phyloP scores from a whole-genome alignment of 2,888 invertebrate genomes.

The Julus scanicus region DNA sequence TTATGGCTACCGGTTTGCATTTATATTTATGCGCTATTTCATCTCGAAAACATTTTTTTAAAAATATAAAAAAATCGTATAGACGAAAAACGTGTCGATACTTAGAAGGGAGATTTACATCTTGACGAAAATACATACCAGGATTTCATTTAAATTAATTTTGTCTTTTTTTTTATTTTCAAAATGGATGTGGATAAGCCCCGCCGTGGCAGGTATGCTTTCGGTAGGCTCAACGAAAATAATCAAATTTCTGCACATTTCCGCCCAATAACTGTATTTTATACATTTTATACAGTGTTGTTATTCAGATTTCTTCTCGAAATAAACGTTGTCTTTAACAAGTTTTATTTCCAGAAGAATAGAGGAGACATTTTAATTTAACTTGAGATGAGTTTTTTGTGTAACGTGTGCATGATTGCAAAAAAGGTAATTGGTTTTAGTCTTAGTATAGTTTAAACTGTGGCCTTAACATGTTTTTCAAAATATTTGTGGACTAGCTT shows the following conservation, averaged over 20 bases:
- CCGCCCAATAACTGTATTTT: neutral
- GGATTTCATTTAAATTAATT: constrained; percentile 42
- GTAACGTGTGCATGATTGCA: too few relatives aligned
- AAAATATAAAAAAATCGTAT: neutral
- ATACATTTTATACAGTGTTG: neutral
- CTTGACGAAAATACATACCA: neutral
- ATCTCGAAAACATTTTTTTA: constrained; percentile 13
- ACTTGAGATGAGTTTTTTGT: too few relatives aligned
- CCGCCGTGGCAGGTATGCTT: neutral
- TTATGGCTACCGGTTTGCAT: constrained; percentile 34
- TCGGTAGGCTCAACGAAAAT: neutral
- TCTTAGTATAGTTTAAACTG: too few relatives aligned
- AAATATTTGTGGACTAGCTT: too few relatives aligned
- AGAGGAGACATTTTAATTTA: neutral
- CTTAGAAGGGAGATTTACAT: constrained; percentile 21
- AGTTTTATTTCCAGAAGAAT: neutral
- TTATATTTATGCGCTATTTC: constrained; percentile 42
- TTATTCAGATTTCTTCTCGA: neutral
- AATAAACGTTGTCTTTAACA: neutral
- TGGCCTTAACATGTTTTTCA: too few relatives aligned
- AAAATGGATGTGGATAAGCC: constrained; percentile 5
- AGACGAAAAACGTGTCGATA: constrained; percentile 27
- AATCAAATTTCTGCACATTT: constrained; percentile 36
- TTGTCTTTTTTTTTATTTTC: neutral
- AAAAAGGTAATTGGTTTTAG: too few relatives aligned